phyloP scores from a whole-genome alignment of 2,888 invertebrate genomes.

The Chrysodeixis includens region DNA sequence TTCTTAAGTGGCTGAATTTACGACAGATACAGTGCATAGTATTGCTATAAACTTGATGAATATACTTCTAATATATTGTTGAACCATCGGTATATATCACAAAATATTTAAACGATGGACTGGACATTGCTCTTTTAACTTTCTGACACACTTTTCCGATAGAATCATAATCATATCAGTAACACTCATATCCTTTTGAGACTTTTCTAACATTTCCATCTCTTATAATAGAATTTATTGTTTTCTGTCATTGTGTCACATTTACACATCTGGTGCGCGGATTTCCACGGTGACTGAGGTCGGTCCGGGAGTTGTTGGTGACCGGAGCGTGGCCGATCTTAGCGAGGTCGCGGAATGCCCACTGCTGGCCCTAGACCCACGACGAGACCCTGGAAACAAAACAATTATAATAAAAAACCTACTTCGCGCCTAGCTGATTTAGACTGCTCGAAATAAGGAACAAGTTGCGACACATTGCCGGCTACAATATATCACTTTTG shows the following conservation, averaged over 20 bases:
- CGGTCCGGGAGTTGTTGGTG: conserved; percentile 82
- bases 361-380: conserved; percentile 93
- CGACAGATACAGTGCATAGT: conserved; percentile 74
- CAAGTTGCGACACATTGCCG: too few species aligned
- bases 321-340: conserved; percentile 90
- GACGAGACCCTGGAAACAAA: conserved; percentile 85
- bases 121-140: conserved; percentile 64
- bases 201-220: conserved; percentile 29
- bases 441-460: too few species aligned
- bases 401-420: conserved; percentile 14
- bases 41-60: conserved; percentile 75
- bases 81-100: conserved; percentile 82
- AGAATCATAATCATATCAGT: conserved; percentile 17
- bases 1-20: conserved; percentile 79
- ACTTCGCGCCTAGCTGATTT: not conserved
- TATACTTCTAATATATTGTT: conserved; percentile 78
- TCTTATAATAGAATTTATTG: conserved; percentile 21
- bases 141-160: conserved; percentile 33
- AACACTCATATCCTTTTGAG: conserved; percentile 50
- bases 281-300: conserved; percentile 93
- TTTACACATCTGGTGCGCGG: conserved; percentile 91
- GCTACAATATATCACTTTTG: too few species aligned
- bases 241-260: conserved; percentile 21
- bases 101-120: conserved; percentile 86
- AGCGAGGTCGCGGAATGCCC: conserved; percentile 93